A percentile compares a stretch with the other conserved stretches of the same genome.
Evolutionary conservation across 37 sponge, comb jelly and placozoan species (phyloP).

Genomic region (Cliona cf. orientalis): DNA sequence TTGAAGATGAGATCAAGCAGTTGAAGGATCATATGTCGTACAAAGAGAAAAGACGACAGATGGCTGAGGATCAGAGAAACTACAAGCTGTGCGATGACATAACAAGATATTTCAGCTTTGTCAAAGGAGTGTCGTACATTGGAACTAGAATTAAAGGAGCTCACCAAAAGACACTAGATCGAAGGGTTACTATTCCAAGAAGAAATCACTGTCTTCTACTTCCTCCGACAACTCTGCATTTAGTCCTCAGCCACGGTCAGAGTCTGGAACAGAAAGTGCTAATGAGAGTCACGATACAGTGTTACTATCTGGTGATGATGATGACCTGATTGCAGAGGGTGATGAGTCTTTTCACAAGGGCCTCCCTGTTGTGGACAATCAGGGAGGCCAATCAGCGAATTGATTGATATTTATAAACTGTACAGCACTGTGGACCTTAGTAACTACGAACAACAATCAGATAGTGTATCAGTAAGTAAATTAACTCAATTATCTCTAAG

Average conservation of each 20-base stretch:
- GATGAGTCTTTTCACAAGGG: neutral
- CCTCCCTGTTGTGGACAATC: neutral
- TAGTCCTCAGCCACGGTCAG: neutral
- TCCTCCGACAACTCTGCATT: neutral
- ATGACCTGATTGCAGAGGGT: neutral
- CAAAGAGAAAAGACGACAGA: conserved; percentile 7
- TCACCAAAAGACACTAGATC: neutral
- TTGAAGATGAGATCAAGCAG: conserved; percentile 16
- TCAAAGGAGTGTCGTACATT: conserved; percentile 4
- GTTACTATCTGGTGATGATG: neutral
- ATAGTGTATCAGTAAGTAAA: neutral
- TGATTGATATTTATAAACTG: neutral
- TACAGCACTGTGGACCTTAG: neutral
- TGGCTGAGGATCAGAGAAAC: conserved; percentile 2
- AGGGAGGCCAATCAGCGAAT: conserved; percentile 3
- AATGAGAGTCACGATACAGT: neutral
- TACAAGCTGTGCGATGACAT: conserved; percentile 33
- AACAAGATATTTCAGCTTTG: conserved; percentile 21
- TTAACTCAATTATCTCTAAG: neutral
- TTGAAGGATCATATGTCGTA: neutral
- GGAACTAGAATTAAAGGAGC: neutral
- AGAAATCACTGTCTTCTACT: neutral
- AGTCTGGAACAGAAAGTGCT: neutral
- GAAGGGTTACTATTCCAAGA: neutral
- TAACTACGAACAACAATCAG: neutral